Evolutionary conservation across 2,113 vertebrate species (phyloP).

Genomic region (Salvator merianae): DNA sequence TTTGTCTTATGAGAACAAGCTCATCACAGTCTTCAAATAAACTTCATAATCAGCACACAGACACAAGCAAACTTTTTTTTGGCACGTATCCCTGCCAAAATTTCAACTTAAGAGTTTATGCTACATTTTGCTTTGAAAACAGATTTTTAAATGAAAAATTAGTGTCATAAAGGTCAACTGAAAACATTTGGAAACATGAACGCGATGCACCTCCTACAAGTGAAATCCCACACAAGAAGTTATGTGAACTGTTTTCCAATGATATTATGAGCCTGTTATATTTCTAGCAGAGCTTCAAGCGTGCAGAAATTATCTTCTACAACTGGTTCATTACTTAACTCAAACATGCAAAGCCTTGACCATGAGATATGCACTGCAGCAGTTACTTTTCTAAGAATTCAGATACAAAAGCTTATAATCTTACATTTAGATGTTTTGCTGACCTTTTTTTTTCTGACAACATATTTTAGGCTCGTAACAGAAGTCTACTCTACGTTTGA

Average conservation of each 20-base stretch:
- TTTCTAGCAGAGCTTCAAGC: background rate
- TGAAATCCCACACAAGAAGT: conserved; percentile 62
- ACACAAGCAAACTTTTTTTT: conserved; percentile 49
- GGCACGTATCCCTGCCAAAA: conserved; percentile 50
- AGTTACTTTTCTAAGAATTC: background rate
- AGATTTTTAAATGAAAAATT: conserved; percentile 35
- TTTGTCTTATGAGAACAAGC: conserved; percentile 36
- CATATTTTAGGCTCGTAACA: background rate
- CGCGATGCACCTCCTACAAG: conserved; percentile 53
- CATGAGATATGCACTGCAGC: background rate
- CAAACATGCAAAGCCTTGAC: background rate
- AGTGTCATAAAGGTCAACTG: conserved; percentile 58
- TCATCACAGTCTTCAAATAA: conserved; percentile 42
- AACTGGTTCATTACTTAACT: background rate
- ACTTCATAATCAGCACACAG: conserved; percentile 19
- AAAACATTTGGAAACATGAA: conserved; percentile 62
- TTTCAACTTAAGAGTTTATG: conserved; percentile 41
- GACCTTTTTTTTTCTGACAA: background rate
- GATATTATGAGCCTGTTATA: conserved; percentile 7
- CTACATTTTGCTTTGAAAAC: conserved; percentile 39
- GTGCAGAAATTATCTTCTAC: background rate
- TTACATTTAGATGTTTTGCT: background rate
- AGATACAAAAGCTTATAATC: background rate
- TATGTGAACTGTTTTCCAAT: conserved; percentile 47
- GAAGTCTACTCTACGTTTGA: background rate